Evolutionary conservation across 2,113 vertebrate genomes (phyloP).

Genomic region (Leucoraja erinaceus): DNA sequence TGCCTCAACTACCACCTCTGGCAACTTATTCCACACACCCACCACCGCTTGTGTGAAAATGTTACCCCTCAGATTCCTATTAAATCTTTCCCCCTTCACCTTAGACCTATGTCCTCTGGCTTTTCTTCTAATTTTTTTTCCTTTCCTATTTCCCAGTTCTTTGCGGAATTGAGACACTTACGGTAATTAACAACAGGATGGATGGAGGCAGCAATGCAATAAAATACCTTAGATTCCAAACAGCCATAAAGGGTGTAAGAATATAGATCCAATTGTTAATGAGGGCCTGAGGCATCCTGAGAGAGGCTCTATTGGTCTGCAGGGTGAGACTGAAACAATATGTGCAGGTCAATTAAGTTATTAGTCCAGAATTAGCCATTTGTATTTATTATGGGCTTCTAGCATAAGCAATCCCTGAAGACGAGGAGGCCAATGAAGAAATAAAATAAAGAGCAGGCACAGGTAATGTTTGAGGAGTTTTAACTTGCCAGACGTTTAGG

Average conservation of each 20-base stretch:
- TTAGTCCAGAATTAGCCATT: not conserved
- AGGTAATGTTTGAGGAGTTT: too few relatives aligned
- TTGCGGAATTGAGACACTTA: not conserved
- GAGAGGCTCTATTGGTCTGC: not conserved
- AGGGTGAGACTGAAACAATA: not conserved
- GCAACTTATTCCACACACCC: too few relatives aligned
- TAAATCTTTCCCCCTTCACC: too few relatives aligned
- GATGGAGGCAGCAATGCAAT: not conserved
- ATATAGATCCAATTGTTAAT: not conserved
- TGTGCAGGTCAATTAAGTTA: not conserved
- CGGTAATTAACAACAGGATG: not conserved
- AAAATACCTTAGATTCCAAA: not conserved
- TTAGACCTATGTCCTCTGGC: too few relatives aligned
- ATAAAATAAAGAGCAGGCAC: too few relatives aligned
- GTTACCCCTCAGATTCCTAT: too few relatives aligned
- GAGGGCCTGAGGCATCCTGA: not conserved
- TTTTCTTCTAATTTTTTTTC: not conserved
- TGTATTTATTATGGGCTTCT: too few relatives aligned
- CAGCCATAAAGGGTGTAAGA: not conserved
- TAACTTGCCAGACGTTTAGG: too few relatives aligned
- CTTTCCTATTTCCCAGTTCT: not conserved
- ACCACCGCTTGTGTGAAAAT: too few relatives aligned
- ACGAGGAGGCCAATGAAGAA: too few relatives aligned
- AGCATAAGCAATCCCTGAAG: too few relatives aligned
- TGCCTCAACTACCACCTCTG: too few relatives aligned